Base-by-base conservation (phyloP, 1,140 invertebrate genomes). In the Drosophila auraria region DNA sequence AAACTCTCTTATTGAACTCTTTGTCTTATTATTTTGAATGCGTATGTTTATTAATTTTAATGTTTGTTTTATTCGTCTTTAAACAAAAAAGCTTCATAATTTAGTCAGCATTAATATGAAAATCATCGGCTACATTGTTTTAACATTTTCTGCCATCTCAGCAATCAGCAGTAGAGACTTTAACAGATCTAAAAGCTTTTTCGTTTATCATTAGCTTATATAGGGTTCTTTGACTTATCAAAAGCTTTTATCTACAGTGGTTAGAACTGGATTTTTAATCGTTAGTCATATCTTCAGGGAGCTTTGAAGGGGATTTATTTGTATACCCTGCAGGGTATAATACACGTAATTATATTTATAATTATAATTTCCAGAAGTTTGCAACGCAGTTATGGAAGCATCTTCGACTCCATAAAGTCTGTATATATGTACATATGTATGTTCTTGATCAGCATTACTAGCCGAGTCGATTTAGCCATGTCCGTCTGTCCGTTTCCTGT, bases 161-260 rank as follows among this genome's bases (percentile, higher is more conserved):
- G 53, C 17, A 20, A 1, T 15, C 61, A 40, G 2, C 23, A 17
- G 12, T 65, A 23, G 5, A 17, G 5, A 25, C 9, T 15, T 42
- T 51, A 36, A 42, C 27, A 60, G 47, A 44, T 23, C 9, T 33
- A 3, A 73, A 73, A 73, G 68, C 68, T 69, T 57, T 15, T 14
- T 6, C 12, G 27, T 57, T 60, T 71, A 36, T 38, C 53, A 38
- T 38, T 38, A 36, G 25, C n/a, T 20, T n/a, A 49, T 30, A 15
- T 27, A 20, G 9, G 15, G 17, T 25, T 73, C n/a, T 25, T 68
- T 36, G 5, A 17, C 12, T 30, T 47, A 38, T 45, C 49, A n/a
- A 73, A 60, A 73, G 70, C 69, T 73, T 51, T 72, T 27, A 15
- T 25, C 15, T 25, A 72, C 68, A 44, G 68, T 60, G 69, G 68